A percentile compares a stretch with the other conserved stretches of the same genome.
Evolutionary conservation across 2,888 invertebrate genomes (phyloP).

Genomic region (Lycocerus yunnanus): DNA sequence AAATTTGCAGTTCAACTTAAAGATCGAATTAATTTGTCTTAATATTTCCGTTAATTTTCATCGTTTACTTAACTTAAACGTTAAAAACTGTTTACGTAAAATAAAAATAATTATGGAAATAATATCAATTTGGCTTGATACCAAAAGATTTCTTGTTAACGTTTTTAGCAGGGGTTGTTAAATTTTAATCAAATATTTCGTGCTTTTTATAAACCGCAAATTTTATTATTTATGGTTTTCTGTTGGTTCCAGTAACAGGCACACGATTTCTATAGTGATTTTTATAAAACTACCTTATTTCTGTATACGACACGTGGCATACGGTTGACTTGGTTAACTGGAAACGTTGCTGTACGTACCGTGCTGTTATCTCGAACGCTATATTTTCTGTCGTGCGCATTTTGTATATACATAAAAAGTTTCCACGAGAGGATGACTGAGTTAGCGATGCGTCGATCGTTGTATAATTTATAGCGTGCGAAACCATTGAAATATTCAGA

Average conservation of each 20-base stretch:
- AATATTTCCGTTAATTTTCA: too few relatives aligned
- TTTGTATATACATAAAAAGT: slow-evolving; percentile 28
- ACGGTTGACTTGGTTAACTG: slow-evolving; percentile 22
- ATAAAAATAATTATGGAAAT: not conserved
- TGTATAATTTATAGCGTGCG: slow-evolving; percentile 44
- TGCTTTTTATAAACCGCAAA: slow-evolving; percentile 20
- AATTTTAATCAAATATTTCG: not conserved
- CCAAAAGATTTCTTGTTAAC: not conserved
- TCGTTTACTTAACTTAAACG: not conserved
- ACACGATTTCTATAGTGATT: slow-evolving; percentile 12
- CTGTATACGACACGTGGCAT: slow-evolving; percentile 19
- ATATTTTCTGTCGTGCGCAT: slow-evolving; percentile 20
- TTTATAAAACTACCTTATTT: slow-evolving; percentile 10
- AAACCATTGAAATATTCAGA: slow-evolving; percentile 44
- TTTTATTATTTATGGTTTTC: slow-evolving; percentile 25
- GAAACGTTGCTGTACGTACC: slow-evolving; percentile 9
- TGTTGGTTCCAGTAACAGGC: slow-evolving; percentile 15
- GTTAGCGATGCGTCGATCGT: slow-evolving; percentile 28
- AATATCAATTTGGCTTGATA: not conserved
- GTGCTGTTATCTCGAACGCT: slow-evolving; percentile 18
- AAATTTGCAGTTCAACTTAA: too few relatives aligned
- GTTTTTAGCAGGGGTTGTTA: not conserved
- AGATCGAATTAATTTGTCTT: too few relatives aligned
- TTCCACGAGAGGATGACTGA: slow-evolving; percentile 18
- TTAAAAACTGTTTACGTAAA: not conserved